A percentile compares a stretch with the other conserved stretches of the same genome.
Conservation (phyloP, 1,140 invertebrate genomes). For the Chironomus tepperi region DNA sequence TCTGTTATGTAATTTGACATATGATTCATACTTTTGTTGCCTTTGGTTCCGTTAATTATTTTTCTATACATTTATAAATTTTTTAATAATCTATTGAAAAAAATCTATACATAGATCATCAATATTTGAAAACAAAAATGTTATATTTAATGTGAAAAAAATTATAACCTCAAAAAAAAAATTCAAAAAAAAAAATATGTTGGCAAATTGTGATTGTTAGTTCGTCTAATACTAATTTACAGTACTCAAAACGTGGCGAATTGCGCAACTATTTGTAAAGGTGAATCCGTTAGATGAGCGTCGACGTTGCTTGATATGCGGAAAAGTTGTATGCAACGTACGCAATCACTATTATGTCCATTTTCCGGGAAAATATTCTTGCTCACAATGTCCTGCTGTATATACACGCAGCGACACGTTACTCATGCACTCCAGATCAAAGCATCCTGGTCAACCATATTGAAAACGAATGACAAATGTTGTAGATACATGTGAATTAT, state of each 20-base stretch:
- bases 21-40: slow-evolving; percentile 22
- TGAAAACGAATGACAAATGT: neutral
- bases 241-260: slow-evolving; percentile 57
- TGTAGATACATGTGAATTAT: too few species aligned
- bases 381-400: slow-evolving; percentile 51
- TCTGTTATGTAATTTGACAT: slow-evolving; percentile 21
- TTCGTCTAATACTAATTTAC: slow-evolving; percentile 41
- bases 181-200: slow-evolving; percentile 18
- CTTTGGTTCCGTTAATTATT: neutral
- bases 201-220: slow-evolving; percentile 1
- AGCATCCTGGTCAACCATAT: slow-evolving; percentile 44
- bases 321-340: slow-evolving; percentile 57
- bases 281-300: slow-evolving; percentile 52
- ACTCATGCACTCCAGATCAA: slow-evolving; percentile 52
- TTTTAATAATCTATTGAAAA: too few species aligned
- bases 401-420: slow-evolving; percentile 56
- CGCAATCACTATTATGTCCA: slow-evolving; percentile 60
- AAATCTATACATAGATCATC: too few species aligned
- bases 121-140: too few species aligned
- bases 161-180: neutral
- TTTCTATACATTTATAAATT: neutral
- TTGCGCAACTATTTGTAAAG: slow-evolving; percentile 56
- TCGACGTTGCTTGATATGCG: slow-evolving; percentile 53
- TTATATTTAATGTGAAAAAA: neutral
- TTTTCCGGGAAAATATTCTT: slow-evolving; percentile 54